phyloP scores from a whole-genome alignment of 2,113 vertebrate genomes.

The Myocastor coypus region DNA sequence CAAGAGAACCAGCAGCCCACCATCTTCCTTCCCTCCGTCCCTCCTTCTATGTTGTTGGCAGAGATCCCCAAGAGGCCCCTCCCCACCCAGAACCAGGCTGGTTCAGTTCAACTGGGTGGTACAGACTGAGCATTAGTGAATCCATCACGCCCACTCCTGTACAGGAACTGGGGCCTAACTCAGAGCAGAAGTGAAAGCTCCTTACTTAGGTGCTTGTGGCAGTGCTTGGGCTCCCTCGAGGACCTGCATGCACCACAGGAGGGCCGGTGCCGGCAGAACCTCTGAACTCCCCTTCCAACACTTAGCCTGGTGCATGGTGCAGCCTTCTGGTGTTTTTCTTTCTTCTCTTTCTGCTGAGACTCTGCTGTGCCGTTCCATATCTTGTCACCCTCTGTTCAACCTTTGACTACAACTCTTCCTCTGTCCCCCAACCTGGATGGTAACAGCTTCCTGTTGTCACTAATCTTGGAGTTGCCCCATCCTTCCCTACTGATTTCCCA shows the following conservation, averaged over 20 bases:
- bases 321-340: not conserved
- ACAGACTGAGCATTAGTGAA: too few relatives aligned
- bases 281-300: not conserved
- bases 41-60: too few relatives aligned
- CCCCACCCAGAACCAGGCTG: too few relatives aligned
- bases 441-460: not conserved
- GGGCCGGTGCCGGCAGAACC: not conserved
- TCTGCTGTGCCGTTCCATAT: not conserved
- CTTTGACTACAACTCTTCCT: not conserved
- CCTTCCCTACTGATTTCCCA: not conserved
- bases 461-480: not conserved
- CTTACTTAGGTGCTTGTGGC: not conserved
- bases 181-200: not conserved
- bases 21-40: too few relatives aligned
- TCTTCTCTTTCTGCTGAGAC: not conserved
- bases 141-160: not conserved
- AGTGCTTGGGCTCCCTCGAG: not conserved
- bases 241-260: accelerated
- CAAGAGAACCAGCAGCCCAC: too few relatives aligned
- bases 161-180: not conserved
- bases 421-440: not conserved
- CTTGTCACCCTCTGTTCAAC: not conserved
- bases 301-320: not conserved
- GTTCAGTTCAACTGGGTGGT: too few relatives aligned
- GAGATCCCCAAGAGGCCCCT: too few relatives aligned